Evolutionary conservation across 2,888 invertebrate genomes (phyloP), one percentile per base, ranked within the genome.

Genomic region (Sabatieria punctata): DNA sequence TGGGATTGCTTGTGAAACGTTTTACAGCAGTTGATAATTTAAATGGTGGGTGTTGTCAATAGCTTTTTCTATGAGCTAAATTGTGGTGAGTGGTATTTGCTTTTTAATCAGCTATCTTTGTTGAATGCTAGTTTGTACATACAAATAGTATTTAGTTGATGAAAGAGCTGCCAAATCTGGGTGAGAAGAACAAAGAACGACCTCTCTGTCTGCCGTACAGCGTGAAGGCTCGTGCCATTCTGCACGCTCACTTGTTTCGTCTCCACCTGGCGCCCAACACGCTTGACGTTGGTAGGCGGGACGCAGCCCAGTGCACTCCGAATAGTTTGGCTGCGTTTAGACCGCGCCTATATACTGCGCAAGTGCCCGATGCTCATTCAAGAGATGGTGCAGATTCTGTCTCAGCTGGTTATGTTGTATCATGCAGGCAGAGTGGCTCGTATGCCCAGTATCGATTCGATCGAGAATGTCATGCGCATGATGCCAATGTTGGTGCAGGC

Each of bases 401-500:
- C 89, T 62, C 88, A 91, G 66, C 74, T 95, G 39, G 66, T 68
- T 4, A 85, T 89, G 49, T 78, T 88, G 64, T 74, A 89, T 51
- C 84, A 86, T 49, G 77, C 85, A 55, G 77, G 88, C 74, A 78
- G 84, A 82, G 69, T 8, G 8, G 8, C 15, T 39, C 42, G 45
- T 3, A 52, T 85, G 52, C 85, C 88, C 13, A 78, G 78, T 35
- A 79, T 97, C 57, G 88, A 89, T 65, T 91, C 93, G 2, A 81
- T 95, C 56, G 95, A 97, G 70, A 88, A 89, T 68, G 84, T 85
- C 60, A 93, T 97, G 89, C 91, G 88, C 66, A 70, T 93, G 47
- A 83, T 84, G 48, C 91, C 93, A 30, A 89, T 95, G 85, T 77
- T 93, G 48, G 85, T 95, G 2, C 97, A 99, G 73, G 95, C 79